Percentiles rank a stretch among this genome's conserved stretches.
phyloP scores from a whole-genome alignment of 30 jellyfish, hydroid and myxozoan species.

The Aurelia aurita region DNA sequence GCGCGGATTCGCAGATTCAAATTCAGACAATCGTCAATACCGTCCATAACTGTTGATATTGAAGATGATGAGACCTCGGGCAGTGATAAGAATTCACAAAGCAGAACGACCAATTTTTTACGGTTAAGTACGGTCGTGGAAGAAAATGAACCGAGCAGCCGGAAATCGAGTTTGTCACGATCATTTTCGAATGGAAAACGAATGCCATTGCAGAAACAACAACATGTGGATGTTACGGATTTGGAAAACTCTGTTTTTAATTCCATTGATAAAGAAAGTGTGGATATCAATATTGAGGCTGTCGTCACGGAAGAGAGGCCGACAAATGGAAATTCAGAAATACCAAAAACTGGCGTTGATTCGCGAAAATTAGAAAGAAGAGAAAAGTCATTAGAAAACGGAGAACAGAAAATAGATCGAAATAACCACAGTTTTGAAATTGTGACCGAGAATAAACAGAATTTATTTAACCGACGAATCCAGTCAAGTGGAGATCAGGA shows the following conservation, averaged over 20 bases:
- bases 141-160: constrained; percentile 66
- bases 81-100: constrained; percentile 35
- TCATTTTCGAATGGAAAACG: constrained; percentile 34
- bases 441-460: too few species aligned
- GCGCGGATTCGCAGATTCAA: constrained; percentile 47
- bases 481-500: too few species aligned
- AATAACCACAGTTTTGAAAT: too few species aligned
- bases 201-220: constrained; percentile 40
- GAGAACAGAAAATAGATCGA: too few species aligned
- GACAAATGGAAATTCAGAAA: too few species aligned
- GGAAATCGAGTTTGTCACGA: constrained; percentile 51
- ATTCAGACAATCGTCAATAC: constrained; percentile 31
- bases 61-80: constrained; percentile 24
- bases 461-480: too few species aligned
- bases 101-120: constrained; percentile 26
- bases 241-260: not conserved
- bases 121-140: constrained; percentile 72
- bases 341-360: too few species aligned
- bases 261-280: not conserved
- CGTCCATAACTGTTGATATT: constrained; percentile 54
- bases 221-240: constrained; percentile 22
- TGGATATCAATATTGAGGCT: constrained; percentile 2
- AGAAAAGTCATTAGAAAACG: too few species aligned
- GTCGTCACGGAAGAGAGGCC: not conserved
- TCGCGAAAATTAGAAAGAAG: too few species aligned